Evolutionary conservation across 2,888 invertebrate genomes (phyloP).

Genomic region (Julus scanicus): DNA sequence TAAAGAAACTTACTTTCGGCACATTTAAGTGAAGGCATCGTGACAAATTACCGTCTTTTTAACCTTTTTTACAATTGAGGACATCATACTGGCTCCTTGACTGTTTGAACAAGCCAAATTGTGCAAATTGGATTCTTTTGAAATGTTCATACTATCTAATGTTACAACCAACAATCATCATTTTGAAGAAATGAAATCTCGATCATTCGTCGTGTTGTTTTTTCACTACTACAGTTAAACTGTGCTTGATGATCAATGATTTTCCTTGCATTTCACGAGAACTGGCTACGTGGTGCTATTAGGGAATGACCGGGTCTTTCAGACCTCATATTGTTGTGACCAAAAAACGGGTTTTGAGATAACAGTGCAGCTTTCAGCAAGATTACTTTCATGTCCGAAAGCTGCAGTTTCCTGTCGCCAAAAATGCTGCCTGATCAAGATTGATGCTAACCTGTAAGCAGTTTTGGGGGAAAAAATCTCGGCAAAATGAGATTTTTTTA

Average conservation of each 20-base stretch:
- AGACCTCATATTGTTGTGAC: conserved; percentile 31
- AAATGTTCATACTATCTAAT: not conserved
- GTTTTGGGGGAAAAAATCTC: conserved; percentile 9
- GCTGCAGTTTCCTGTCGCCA: conserved; percentile 39
- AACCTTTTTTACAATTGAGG: no score
- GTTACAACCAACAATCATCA: not conserved
- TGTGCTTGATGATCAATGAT: conserved; percentile 13
- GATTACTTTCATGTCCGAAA: conserved; percentile 39
- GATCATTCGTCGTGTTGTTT: conserved; percentile 19
- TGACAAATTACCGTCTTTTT: no score
- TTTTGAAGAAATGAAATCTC: conserved; percentile 15
- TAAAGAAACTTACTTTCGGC: no score
- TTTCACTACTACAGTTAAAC: not conserved
- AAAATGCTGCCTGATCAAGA: conserved; percentile 36
- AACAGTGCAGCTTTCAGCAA: conserved; percentile 30
- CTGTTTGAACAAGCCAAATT: not conserved
- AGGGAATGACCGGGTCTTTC: conserved; percentile 7
- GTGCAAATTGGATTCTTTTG: not conserved
- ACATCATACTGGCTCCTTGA: not conserved
- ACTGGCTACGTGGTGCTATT: not conserved
- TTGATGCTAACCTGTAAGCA: conserved; percentile 39
- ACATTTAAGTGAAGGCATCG: no score
- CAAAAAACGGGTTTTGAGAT: conserved; percentile 31
- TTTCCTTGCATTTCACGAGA: not conserved
- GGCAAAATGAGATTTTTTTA: conserved; percentile 15